phyloP scores from a whole-genome alignment of 2,888 invertebrate species.

The Philonicus albiceps region DNA sequence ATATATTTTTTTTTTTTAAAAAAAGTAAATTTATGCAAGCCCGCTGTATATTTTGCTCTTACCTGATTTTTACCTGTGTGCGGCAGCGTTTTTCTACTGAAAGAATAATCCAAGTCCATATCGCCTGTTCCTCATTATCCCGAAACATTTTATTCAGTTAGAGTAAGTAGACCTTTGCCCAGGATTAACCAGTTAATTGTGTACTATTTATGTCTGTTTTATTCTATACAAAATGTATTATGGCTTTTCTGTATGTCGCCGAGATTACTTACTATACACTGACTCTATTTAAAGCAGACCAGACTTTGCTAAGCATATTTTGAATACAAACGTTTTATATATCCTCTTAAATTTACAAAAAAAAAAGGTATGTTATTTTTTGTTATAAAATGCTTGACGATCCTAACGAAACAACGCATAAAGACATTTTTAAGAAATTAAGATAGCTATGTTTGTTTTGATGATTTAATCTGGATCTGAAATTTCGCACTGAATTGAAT shows the following conservation, averaged over 20 bases:
- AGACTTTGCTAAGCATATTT: neutral
- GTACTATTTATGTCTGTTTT: neutral
- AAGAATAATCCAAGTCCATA: neutral
- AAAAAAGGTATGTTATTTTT: neutral
- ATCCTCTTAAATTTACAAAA: neutral
- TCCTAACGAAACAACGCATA: no score
- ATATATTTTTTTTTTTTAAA: neutral
- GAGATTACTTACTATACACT: neutral
- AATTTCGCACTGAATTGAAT: no score
- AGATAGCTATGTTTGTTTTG: no score
- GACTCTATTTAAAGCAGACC: neutral
- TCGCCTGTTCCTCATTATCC: neutral
- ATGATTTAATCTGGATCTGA: no score
- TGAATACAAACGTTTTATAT: neutral
- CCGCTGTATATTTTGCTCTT: slow-evolving; percentile 8
- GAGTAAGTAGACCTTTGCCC: slow-evolving; percentile 27
- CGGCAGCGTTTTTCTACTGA: neutral
- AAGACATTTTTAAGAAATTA: no score
- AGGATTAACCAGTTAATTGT: slow-evolving; percentile 27
- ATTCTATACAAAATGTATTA: neutral
- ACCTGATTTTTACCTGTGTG: neutral
- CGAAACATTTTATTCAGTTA: slow-evolving; percentile 4
- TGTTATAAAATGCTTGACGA: no score
- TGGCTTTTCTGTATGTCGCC: neutral
- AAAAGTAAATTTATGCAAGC: slow-evolving; percentile 15